phyloP scores from a whole-genome alignment of 1,140 invertebrate genomes.

The Dendrolimus punctatus region DNA sequence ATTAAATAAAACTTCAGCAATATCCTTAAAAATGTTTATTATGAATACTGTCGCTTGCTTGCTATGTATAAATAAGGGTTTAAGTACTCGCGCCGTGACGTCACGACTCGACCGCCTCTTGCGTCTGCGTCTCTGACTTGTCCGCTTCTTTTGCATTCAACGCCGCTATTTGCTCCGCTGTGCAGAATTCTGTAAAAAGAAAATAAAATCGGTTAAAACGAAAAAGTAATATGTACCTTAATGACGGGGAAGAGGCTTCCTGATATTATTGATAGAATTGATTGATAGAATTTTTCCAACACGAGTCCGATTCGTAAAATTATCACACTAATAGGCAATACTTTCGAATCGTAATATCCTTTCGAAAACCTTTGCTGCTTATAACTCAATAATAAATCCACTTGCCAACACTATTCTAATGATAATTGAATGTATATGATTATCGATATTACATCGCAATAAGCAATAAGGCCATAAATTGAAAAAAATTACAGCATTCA shows the following conservation, averaged over 20 bases:
- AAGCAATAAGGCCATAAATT: no score
- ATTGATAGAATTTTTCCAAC: no score
- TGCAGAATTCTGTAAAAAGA: slow-evolving; percentile 35
- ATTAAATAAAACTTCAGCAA: slow-evolving; percentile 1
- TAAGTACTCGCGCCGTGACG: slow-evolving; percentile 38
- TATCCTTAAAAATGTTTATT: slow-evolving; percentile 5
- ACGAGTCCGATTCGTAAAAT: no score
- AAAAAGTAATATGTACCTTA: not conserved
- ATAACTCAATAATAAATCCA: no score
- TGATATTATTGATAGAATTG: no score
- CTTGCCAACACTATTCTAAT: no score
- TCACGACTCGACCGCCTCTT: slow-evolving; percentile 31
- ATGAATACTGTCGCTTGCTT: slow-evolving; percentile 20
- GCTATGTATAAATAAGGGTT: slow-evolving; percentile 34
- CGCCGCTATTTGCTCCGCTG: slow-evolving; percentile 24
- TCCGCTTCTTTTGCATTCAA: slow-evolving; percentile 11
- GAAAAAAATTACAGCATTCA: no score
- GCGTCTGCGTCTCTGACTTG: slow-evolving; percentile 10
- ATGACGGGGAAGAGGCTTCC: not conserved
- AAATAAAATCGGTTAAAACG: not conserved
- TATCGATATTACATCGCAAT: no score
- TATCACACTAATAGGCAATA: no score
- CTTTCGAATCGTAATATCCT: no score
- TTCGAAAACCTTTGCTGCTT: no score
- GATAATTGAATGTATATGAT: no score